Evolutionary conservation across 2,797 vertebrate genomes (phyloP).

Genomic region (Falco peregrinus): DNA sequence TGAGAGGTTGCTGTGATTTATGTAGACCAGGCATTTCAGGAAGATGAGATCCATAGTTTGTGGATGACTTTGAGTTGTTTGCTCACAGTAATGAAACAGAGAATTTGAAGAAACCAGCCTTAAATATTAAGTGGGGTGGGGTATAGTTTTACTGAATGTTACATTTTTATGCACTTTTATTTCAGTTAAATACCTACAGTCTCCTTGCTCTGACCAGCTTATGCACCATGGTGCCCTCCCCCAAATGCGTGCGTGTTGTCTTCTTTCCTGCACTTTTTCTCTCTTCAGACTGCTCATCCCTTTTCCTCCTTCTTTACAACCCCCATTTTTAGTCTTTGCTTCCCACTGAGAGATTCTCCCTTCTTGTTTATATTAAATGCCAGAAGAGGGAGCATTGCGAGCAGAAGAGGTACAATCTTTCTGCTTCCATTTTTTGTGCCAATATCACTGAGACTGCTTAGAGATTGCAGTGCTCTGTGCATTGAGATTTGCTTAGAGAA

Average conservation of each 20-base stretch:
- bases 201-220: background rate
- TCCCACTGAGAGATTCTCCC: background rate
- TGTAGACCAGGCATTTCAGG: background rate
- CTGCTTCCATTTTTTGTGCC: background rate
- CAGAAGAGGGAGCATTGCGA: constrained; percentile 21
- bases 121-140: background rate
- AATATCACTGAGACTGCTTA: background rate
- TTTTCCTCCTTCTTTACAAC: background rate
- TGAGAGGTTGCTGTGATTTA: background rate
- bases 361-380: background rate
- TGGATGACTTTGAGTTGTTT: background rate
- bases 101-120: background rate
- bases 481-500: background rate
- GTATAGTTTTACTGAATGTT: background rate
- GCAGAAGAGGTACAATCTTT: background rate
- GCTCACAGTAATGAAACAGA: background rate
- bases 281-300: background rate
- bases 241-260: fast-evolving
- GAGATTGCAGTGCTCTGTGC: background rate
- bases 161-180: background rate
- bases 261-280: background rate
- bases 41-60: background rate
- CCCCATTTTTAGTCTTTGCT: background rate
- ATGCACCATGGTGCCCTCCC: background rate
- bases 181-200: background rate